Conservation (phyloP, 2,797 vertebrate species). For the Leptoclinus maculatus region DNA sequence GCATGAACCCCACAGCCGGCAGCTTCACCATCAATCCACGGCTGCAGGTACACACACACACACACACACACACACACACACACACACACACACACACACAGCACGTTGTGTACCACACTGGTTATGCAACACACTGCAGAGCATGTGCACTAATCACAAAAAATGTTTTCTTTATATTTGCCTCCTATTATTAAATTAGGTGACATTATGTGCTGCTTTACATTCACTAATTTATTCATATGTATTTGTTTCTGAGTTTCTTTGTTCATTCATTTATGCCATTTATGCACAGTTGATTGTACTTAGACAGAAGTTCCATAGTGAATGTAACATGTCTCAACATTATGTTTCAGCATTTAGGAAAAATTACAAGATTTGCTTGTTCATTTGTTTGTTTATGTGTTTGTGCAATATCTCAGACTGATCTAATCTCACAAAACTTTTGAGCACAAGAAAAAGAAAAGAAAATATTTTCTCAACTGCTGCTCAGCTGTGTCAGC, state of each 20-base stretch:
- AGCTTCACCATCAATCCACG: conserved; percentile 97
- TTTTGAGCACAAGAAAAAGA: not conserved
- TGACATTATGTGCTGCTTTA: not conserved
- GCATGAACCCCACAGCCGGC: conserved; percentile 95
- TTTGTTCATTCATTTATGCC: not conserved
- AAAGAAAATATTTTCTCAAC: not conserved
- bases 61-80: conserved; percentile 36
- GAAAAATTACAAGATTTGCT: conserved; percentile 9
- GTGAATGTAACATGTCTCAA: not conserved
- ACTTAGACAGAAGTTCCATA: not conserved
- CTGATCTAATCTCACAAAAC: not conserved
- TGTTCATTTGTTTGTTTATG: not conserved
- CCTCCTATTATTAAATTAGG: not conserved
- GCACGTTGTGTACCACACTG: conserved; percentile 16
- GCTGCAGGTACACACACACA: conserved; percentile 88
- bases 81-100: conserved; percentile 13
- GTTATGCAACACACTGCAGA: conserved; percentile 38
- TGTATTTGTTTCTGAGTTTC: not conserved
- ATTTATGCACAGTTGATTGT: conserved; percentile 32
- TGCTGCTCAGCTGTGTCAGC: not conserved
- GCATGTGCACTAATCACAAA: conserved; percentile 17
- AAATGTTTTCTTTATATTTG: not conserved
- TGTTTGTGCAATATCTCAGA: not conserved
- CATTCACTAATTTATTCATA: too few species aligned
- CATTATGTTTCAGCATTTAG: conserved; percentile 11